Base-by-base conservation (phyloP, 2,888 invertebrate genomes). In the Hemistola chrysoprasaria region DNA sequence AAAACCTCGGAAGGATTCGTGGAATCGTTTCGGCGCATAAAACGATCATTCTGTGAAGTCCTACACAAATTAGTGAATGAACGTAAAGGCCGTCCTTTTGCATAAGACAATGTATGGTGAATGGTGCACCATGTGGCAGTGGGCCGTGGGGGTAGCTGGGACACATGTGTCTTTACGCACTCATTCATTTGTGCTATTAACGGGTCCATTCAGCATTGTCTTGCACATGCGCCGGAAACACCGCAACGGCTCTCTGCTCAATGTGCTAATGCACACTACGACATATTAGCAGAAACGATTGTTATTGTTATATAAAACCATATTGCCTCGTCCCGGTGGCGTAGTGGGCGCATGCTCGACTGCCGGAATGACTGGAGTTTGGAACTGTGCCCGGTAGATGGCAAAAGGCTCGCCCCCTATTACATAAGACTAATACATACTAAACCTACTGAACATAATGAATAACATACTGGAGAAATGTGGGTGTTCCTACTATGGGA, bases 151-250 rank as follows among this genome's bases (percentile, higher is more conserved):
- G 78, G 79, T 61, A 65, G 62, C 52, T 58, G 62, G 53, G 46
- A 62, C 81, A 83, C 83, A 85, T 83, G 81, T 84, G 82, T 74
- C 62, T 53, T 76, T 79, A 80, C 83, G 71, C 80, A 73, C 71
- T 81, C 85, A 87, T 86, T 85, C 83, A 83, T 71, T 75, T 73
- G 65, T 75, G 76, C 81, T 84, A 84, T 85, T 86, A 85, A 83
- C 81, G 85, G 76, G 74, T 71, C 80, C 86, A 84, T 86, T 84
- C 78, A 79, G 65, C 72, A 87, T 87, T 86, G 86, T 86, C 79
- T 76, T 77, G 84, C 87, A 87, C 68, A 84, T 87, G 87, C 82
- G 75, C 79, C 85, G 86, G 87, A 87, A 79, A 74, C 67, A 45
- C 54, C 59, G 57, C 57, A 59, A 54, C 66, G 55, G 59, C 53